Evolutionary conservation across 35 echinoderm and acorn worm genomes (phyloP).

Genomic region (Hemicentrotus pulcherrimus): DNA sequence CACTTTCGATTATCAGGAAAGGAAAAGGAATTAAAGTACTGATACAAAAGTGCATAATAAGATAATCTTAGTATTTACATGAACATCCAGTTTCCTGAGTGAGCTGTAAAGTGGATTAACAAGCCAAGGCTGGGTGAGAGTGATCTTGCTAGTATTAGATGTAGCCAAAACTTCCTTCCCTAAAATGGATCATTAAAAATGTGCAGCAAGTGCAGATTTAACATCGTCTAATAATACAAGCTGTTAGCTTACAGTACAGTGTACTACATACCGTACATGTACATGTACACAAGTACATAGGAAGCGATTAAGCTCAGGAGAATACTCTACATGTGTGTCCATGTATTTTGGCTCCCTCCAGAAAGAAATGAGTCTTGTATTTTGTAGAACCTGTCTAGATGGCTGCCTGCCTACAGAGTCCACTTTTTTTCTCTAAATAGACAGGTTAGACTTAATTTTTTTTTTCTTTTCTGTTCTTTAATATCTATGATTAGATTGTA

Average conservation of each 20-base stretch:
- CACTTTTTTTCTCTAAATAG: too few species aligned
- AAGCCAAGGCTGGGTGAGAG: background rate
- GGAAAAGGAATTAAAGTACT: background rate
- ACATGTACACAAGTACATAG: too few species aligned
- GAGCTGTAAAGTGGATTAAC: background rate
- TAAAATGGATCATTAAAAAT: background rate
- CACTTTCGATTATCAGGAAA: background rate
- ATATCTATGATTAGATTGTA: background rate
- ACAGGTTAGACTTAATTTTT: too few species aligned
- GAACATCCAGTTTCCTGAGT: background rate
- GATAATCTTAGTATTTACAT: background rate
- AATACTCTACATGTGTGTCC: too few species aligned
- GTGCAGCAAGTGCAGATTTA: background rate
- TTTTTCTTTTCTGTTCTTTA: background rate
- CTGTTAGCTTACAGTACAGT: too few species aligned
- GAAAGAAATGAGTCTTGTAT: too few species aligned
- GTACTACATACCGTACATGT: too few species aligned
- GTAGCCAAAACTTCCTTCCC: background rate
- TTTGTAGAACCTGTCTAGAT: too few species aligned
- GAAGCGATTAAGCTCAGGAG: too few species aligned
- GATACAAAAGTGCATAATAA: background rate
- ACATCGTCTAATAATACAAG: background rate
- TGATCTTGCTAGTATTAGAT: background rate
- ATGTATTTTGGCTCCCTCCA: too few species aligned
- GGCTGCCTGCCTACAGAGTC: too few species aligned